These are phyloP conservation scores for Syrphus vitripennis DNA, from an alignment of 2,888 invertebrate species.

Conservation along the genomic window DNA sequence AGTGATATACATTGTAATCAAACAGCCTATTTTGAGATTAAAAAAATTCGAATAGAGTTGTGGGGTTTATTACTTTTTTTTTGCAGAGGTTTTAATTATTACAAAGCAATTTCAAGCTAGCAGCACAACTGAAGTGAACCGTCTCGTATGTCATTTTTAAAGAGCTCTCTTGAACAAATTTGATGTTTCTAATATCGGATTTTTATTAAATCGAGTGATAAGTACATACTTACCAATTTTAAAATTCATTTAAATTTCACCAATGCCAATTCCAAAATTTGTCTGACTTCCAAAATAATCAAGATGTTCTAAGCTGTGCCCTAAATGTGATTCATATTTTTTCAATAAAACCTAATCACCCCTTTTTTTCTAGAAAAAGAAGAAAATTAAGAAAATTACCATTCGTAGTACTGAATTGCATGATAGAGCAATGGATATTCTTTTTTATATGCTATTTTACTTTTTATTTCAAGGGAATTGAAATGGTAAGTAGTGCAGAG, in stretches of 20 bases:
- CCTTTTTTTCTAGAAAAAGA: background rate
- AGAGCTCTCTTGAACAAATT: background rate
- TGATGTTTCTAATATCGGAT: too few species aligned
- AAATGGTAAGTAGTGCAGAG: background rate
- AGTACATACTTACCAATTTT: too few species aligned
- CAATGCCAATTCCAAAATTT: background rate
- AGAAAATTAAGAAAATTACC: background rate
- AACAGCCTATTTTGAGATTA: background rate
- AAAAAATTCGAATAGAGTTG: background rate
- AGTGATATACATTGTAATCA: background rate
- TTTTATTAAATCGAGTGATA: too few species aligned
- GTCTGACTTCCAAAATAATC: too few species aligned
- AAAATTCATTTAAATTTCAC: too few species aligned
- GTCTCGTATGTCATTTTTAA: background rate
- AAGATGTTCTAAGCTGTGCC: too few species aligned
- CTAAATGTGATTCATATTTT: too few species aligned
- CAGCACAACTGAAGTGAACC: background rate
- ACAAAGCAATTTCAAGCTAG: background rate
- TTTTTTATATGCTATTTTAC: background rate
- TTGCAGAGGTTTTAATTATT: background rate
- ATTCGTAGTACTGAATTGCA: background rate
- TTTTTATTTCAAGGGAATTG: background rate
- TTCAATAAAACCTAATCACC: background rate
- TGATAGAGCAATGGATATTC: background rate
- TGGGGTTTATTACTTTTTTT: background rate